Percentiles rank a stretch among this genome's conserved stretches.
Evolutionary conservation across 1,140 invertebrate genomes (phyloP).

Genomic region (Drosophila takahashii): DNA sequence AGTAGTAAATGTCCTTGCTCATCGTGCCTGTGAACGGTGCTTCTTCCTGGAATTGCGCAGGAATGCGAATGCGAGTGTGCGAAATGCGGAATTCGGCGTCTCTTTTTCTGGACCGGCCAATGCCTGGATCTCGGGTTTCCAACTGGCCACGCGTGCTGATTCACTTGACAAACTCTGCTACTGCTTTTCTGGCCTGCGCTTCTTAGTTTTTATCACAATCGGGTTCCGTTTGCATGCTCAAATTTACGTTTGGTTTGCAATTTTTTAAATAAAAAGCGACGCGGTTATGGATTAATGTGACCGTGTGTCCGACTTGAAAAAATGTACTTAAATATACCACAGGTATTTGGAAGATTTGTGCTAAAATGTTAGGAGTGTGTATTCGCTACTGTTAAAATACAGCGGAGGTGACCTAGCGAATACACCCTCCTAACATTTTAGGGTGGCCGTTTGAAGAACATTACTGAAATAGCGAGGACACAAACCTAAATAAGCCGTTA

Average conservation of each 20-base stretch:
- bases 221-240: neutral
- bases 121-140: neutral
- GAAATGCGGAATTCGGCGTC: slow-evolving; percentile 32
- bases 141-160: neutral
- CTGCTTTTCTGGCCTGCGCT: neutral
- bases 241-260: slow-evolving; percentile 25
- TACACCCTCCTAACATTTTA: too few relatives aligned
- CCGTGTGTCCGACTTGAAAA: neutral
- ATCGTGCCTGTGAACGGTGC: slow-evolving; percentile 35
- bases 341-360: too few relatives aligned
- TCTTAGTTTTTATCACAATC: slow-evolving; percentile 18
- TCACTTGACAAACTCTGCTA: neutral
- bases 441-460: too few relatives aligned
- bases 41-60: neutral
- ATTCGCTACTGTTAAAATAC: too few relatives aligned
- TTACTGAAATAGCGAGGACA: too few relatives aligned
- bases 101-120: slow-evolving; percentile 15
- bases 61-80: slow-evolving; percentile 9
- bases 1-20: slow-evolving; percentile 92
- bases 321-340: too few relatives aligned
- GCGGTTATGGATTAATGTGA: slow-evolving; percentile 24
- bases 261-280: slow-evolving; percentile 65
- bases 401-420: too few relatives aligned
- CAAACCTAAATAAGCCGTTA: too few relatives aligned
- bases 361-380: too few relatives aligned